These are phyloP conservation scores for Strix aluco DNA, from an alignment of 2,113 vertebrate species.

Conservation along the genomic window DNA sequence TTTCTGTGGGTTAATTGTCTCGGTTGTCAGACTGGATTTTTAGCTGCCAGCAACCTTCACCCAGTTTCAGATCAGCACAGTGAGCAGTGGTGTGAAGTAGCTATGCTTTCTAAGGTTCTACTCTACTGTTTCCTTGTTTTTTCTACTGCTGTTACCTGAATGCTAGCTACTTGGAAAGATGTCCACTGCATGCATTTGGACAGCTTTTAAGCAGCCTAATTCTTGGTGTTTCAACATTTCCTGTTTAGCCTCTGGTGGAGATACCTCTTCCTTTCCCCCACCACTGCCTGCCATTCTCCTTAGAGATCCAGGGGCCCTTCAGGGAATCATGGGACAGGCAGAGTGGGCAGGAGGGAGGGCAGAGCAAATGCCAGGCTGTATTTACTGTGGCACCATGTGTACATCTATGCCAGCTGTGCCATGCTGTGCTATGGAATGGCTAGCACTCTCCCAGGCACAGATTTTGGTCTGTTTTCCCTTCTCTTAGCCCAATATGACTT, in stretches of 20 bases:
- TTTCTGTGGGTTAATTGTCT: not conserved
- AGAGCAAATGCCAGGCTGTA: not conserved
- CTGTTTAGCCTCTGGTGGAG: not conserved
- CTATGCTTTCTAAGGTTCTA: not conserved
- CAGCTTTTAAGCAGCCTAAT: rapidly evolving
- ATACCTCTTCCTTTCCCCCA: not conserved
- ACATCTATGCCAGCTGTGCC: not conserved
- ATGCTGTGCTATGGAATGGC: not conserved
- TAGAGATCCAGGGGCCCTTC: not conserved
- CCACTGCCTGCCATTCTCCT: not conserved
- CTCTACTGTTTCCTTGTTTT: not conserved
- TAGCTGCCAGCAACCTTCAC: not conserved
- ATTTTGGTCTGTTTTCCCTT: not conserved
- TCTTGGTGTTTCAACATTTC: not conserved
- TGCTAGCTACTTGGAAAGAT: not conserved
- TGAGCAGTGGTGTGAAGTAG: not conserved
- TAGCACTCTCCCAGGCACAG: rapidly evolving
- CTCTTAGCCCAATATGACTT: not conserved
- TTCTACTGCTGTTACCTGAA: not conserved
- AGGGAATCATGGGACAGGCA: not conserved
- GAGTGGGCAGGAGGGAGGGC: not conserved
- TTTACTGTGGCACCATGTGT: not conserved
- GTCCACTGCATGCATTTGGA: not conserved
- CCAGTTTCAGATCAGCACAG: not conserved
- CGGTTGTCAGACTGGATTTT: not conserved